phyloP scores from a whole-genome alignment of 2,113 vertebrate genomes.

The Hylia prasina region DNA sequence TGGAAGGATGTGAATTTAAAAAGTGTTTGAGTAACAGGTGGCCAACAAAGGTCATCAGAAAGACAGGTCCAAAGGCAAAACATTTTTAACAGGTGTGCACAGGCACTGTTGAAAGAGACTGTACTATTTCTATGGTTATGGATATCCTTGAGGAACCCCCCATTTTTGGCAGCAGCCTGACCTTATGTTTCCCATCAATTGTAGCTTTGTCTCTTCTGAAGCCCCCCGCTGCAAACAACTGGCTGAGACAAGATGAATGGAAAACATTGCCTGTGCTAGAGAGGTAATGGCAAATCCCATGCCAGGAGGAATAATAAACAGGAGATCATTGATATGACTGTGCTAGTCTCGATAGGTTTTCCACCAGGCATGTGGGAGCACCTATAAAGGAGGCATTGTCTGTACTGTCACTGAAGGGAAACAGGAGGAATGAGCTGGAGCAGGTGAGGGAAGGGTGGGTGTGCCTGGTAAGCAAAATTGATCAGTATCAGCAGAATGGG shows the following conservation, averaged over 20 bases:
- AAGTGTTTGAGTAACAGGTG: neutral
- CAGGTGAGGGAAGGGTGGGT: neutral
- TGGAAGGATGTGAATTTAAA: neutral
- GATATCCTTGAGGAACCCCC: conserved; percentile 3
- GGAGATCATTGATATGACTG: conserved; percentile 21
- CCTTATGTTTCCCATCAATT: conserved; percentile 28
- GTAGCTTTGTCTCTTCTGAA: conserved; percentile 47
- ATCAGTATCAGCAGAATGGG: neutral
- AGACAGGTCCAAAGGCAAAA: neutral
- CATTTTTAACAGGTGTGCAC: conserved; percentile 6
- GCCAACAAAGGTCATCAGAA: neutral
- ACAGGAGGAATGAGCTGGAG: neutral
- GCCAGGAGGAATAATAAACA: conserved; percentile 48
- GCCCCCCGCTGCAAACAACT: conserved; percentile 24
- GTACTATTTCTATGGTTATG: neutral
- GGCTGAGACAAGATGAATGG: conserved; percentile 33
- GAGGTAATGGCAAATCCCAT: conserved; percentile 21
- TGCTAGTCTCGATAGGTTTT: neutral
- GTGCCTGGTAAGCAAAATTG: neutral
- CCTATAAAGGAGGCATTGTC: conserved; percentile 42
- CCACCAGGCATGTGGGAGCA: neutral
- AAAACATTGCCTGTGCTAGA: conserved; percentile 14
- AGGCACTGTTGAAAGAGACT: neutral
- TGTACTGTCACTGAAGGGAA: neutral
- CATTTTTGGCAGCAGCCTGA: conserved; percentile 9